Evolutionary conservation across 2,888 invertebrate genomes (phyloP).

Genomic region (Amiota mariae): DNA sequence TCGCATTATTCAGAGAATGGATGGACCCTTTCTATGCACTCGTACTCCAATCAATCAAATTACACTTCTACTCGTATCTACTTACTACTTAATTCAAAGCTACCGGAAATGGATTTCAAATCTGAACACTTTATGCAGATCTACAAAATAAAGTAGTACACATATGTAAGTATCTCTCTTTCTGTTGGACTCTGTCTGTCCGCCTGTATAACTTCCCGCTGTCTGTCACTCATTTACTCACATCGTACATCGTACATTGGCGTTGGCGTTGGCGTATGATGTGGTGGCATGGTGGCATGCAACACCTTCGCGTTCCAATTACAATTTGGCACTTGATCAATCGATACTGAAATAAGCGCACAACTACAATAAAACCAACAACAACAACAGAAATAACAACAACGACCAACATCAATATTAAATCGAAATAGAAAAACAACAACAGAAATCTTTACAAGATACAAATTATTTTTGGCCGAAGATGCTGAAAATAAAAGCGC

Average conservation of each 20-base stretch:
- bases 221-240: not conserved
- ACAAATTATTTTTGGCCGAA: slow-evolving; percentile 20
- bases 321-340: slow-evolving; percentile 67
- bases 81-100: slow-evolving; percentile 18
- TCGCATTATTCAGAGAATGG: not conserved
- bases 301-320: slow-evolving; percentile 69
- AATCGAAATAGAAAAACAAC: slow-evolving; percentile 12
- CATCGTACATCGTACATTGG: not conserved
- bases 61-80: not conserved
- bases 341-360: slow-evolving; percentile 52
- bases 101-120: slow-evolving; percentile 24
- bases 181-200: not conserved
- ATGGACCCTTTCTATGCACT: not conserved
- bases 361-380: not conserved
- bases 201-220: not conserved
- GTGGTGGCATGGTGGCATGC: slow-evolving; percentile 23
- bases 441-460: not conserved
- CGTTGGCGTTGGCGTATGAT: slow-evolving; percentile 7
- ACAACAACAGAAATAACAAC: not conserved
- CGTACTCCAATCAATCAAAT: too few relatives aligned
- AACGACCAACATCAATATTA: not conserved
- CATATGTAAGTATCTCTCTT: too few relatives aligned
- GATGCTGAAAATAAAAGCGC: slow-evolving; percentile 30
- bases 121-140: too few relatives aligned
- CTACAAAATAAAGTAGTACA: too few relatives aligned